Evolutionary conservation across 2,113 vertebrate genomes (phyloP).

Genomic region (Psilopsiagon aurifrons): DNA sequence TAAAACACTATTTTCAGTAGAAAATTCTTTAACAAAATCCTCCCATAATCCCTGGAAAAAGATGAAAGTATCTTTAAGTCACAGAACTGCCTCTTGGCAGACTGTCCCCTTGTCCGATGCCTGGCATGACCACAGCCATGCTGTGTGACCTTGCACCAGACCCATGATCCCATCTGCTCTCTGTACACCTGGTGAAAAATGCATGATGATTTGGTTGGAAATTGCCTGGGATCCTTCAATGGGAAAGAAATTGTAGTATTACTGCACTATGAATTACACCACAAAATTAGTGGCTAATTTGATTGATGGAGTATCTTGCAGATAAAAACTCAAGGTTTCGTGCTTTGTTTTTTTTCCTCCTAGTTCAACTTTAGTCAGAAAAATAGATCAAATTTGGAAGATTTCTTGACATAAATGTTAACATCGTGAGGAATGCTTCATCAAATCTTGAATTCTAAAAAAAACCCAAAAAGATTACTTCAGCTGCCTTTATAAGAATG

Average conservation of each 20-base stretch:
- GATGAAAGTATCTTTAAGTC: neutral
- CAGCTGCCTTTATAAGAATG: neutral
- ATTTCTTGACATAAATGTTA: neutral
- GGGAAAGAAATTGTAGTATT: neutral
- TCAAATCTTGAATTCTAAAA: neutral
- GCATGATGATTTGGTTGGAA: neutral
- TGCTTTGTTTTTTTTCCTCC: rapidly evolving
- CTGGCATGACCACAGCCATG: neutral
- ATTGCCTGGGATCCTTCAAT: neutral
- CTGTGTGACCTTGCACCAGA: neutral
- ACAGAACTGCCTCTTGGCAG: neutral
- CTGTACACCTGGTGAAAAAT: neutral
- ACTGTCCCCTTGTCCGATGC: neutral
- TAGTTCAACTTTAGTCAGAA: neutral
- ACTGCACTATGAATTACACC: neutral
- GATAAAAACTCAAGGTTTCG: neutral
- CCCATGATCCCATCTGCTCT: neutral
- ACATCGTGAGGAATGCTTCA: neutral
- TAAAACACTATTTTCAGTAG: neutral
- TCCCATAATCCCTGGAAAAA: neutral
- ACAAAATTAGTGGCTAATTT: neutral
- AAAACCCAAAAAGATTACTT: neutral
- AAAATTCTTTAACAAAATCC: neutral
- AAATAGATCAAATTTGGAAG: neutral
- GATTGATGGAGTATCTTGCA: neutral